phyloP scores from a whole-genome alignment of 2,113 vertebrate genomes.

The Halcyon senegalensis region DNA sequence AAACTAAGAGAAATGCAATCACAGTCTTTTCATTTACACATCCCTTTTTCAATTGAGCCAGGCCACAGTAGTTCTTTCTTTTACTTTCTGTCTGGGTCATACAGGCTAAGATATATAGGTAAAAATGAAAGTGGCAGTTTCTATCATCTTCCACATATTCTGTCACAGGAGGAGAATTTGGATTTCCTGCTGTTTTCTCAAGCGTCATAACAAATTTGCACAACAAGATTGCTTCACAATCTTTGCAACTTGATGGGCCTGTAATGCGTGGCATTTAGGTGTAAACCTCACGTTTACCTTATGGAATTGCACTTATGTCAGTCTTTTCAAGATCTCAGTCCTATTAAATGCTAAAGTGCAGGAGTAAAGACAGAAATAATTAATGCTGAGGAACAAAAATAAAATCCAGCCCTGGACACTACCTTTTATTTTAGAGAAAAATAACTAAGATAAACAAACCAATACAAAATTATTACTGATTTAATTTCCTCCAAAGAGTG shows the following conservation, averaged over 20 bases:
- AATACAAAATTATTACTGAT: background rate
- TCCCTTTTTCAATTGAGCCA: background rate
- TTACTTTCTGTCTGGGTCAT: background rate
- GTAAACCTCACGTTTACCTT: background rate
- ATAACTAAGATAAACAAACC: background rate
- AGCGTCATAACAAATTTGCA: background rate
- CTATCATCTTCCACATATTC: background rate
- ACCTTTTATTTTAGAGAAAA: background rate
- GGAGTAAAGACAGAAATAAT: background rate
- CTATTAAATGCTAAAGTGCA: background rate
- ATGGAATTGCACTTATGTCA: background rate
- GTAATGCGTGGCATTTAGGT: background rate
- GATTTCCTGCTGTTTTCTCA: background rate
- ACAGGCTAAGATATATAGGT: background rate
- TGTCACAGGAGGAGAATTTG: background rate
- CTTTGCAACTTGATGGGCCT: background rate
- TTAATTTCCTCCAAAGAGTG: background rate
- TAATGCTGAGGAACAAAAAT: background rate
- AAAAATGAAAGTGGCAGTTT: background rate
- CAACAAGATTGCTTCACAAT: background rate
- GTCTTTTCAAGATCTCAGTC: background rate
- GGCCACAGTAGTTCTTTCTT: background rate
- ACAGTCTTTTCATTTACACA: background rate
- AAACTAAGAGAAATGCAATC: background rate
- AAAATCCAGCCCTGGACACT: background rate